These are phyloP conservation scores for Epicauta chinensis DNA, from an alignment of 1,140 invertebrate genomes.

Conservation along the genomic window DNA sequence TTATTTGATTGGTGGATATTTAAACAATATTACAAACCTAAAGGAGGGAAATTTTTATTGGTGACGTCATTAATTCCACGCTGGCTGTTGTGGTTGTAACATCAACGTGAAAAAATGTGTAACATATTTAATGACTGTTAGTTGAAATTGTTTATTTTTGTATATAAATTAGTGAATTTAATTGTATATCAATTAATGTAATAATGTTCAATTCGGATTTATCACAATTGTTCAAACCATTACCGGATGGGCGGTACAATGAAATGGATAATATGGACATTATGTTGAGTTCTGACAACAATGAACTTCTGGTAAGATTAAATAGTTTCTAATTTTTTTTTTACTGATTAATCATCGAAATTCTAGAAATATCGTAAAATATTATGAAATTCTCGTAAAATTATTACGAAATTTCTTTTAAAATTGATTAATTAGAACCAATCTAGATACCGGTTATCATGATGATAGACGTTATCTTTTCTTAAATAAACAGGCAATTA, in stretches of 20 bases:
- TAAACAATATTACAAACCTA: too few species aligned
- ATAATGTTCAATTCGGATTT: constrained; percentile 14
- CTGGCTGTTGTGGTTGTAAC: constrained; percentile 18
- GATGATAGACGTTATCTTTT: too few species aligned
- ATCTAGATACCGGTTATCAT: too few species aligned
- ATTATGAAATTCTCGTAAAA: neutral
- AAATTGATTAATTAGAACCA: constrained; percentile 3
- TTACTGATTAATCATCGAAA: too few species aligned
- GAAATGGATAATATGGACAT: constrained; percentile 38
- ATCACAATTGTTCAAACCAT: constrained; percentile 6
- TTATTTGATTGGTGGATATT: too few species aligned
- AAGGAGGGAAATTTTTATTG: constrained; percentile 2
- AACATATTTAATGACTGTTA: constrained; percentile 1
- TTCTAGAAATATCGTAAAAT: neutral
- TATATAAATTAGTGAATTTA: constrained; percentile 24
- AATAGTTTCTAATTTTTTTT: neutral
- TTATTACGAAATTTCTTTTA: constrained; percentile 1
- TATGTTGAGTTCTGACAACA: constrained; percentile 31
- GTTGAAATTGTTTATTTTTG: neutral
- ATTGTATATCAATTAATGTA: constrained; percentile 18
- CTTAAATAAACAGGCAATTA: too few species aligned
- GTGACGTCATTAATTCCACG: constrained; percentile 32
- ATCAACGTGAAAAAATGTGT: constrained; percentile 1
- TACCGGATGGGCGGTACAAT: constrained; percentile 20
- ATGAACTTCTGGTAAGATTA: constrained; percentile 37